Conservation (phyloP, 2,797 vertebrate genomes). For the Cossypha heuglini region DNA sequence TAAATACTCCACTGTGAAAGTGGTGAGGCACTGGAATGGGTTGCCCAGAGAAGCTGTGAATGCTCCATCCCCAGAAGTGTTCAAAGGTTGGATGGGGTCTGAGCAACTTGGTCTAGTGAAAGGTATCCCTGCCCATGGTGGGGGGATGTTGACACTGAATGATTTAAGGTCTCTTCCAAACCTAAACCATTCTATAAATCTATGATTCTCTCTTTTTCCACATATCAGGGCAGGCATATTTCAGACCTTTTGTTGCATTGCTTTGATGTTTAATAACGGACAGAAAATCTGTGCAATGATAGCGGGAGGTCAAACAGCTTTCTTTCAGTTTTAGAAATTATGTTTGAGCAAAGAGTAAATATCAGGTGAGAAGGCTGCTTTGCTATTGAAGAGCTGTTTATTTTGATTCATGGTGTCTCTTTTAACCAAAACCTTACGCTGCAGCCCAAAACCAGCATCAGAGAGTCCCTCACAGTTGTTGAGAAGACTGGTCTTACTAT, state of each 20-base stretch:
- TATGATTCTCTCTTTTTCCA: not conserved
- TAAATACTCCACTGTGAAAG: not conserved
- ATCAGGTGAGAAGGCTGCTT: not conserved
- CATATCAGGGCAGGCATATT: not conserved
- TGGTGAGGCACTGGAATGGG: not conserved
- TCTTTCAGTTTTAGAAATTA: not conserved
- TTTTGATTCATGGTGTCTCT: not conserved
- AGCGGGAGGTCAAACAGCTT: not conserved
- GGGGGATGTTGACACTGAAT: not conserved
- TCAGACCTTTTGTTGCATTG: not conserved
- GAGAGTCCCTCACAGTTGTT: not conserved
- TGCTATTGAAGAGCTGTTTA: not conserved
- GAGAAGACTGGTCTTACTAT: not conserved
- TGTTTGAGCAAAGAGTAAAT: not conserved
- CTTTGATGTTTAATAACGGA: not conserved
- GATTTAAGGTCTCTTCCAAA: not conserved
- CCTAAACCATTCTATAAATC: not conserved
- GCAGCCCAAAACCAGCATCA: not conserved
- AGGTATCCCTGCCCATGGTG: not conserved
- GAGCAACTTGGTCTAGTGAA: not conserved
- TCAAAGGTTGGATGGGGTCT: not conserved
- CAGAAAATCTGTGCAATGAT: not conserved
- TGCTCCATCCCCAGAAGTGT: not conserved
- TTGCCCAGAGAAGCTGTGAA: not conserved
- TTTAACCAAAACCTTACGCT: not conserved